Base-by-base conservation (phyloP, 2,113 vertebrate species). In the Podocnemis expansa region DNA sequence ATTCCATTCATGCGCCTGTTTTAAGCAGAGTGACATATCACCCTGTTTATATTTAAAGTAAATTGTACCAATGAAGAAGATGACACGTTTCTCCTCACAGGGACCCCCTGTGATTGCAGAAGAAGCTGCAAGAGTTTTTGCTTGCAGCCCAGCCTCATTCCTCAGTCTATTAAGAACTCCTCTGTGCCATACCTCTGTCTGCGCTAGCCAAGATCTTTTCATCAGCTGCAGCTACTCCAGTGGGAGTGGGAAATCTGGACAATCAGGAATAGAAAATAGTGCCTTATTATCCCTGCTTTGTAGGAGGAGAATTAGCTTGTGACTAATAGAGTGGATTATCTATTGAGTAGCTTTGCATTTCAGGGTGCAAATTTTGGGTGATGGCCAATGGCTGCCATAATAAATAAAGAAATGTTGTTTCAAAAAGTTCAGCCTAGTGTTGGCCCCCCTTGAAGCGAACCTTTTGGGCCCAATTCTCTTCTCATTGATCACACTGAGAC, bases 11-110 rank as follows among this genome's bases (percentile, higher is more conserved):
- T 52, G 89, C 67, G 94, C 81, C 78, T 96, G 93, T 94, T 94
- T 81, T 83, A 94, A 96, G 84, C 27, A 80, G 51, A 76, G 76
- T 2, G 9, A 93, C 78, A 91, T 47, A 78, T 91, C 70, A 41
- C 85, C 89, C 83, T 55, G 91, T 91, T 93, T 91, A 82, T 84
- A 91, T 81, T 95, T 93, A 89, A 96, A 93, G 85, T 67, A 97
- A 96, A 96, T 84, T 76, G 89, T 96, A 25, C 43, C 94, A 85
- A 80, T 25, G 85, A 95, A 81, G 82, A 31, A 16, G 16, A 93
- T 93, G 94, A 96, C 93, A 93, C 49, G 27, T 88, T 82, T 94
- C 41, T 92, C 90, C 94, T 85, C 51, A 2, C 0, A 8, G 85
- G 79, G 54, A 63, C 82, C 51, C 34, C n/a, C 84, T 51, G 55